Conservation (phyloP, 2,113 vertebrate species). For the Stigmatopora nigra region DNA sequence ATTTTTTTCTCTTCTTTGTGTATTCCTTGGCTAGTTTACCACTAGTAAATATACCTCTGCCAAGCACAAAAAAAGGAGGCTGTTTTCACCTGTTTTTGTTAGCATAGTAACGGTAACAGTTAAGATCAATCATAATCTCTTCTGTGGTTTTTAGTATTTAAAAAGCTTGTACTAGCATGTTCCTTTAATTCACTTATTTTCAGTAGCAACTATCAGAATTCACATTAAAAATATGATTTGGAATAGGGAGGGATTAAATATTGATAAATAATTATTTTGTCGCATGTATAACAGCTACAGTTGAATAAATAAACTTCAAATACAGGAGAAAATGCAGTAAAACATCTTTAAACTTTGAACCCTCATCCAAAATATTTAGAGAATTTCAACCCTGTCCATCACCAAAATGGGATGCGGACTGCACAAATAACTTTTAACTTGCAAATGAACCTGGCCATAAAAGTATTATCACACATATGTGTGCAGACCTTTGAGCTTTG, state of each 20-base stretch:
- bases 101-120: not conserved
- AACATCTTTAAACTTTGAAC: not conserved
- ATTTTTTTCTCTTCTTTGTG: no score
- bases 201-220: no score
- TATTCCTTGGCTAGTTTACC: no score
- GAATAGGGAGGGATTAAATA: not conserved
- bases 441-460: conserved; percentile 31
- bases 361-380: not conserved
- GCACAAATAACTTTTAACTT: not conserved
- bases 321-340: not conserved
- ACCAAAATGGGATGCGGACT: not conserved
- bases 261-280: not conserved
- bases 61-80: not conserved
- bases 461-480: conserved; percentile 30
- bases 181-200: not conserved
- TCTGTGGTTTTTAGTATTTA: not conserved
- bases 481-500: conserved; percentile 55
- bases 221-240: no score
- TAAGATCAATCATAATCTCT: not conserved
- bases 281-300: not conserved
- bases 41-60: not conserved
- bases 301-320: not conserved
- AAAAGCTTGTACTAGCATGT: not conserved
- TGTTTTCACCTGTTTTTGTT: not conserved
- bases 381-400: not conserved